These are phyloP conservation scores for Nothobranchius furzeri DNA, from an alignment of 2,113 vertebrate species.

Conservation along the genomic window DNA sequence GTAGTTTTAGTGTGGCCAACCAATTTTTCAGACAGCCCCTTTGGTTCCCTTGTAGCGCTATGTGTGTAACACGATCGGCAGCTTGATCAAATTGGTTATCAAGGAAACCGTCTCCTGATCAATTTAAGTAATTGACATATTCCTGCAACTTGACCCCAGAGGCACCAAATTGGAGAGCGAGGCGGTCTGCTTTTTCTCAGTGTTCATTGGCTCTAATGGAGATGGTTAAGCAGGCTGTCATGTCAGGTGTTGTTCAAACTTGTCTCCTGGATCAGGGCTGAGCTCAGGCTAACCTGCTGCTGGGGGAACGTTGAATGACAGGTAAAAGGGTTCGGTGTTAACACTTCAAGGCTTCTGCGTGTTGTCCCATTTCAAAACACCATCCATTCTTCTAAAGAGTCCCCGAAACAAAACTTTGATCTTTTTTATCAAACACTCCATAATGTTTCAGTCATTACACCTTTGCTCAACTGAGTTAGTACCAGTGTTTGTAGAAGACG, in stretches of 20 bases:
- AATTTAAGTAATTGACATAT: conserved; percentile 99
- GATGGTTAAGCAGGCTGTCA: conserved; percentile 85
- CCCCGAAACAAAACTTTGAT: no score
- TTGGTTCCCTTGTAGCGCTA: conserved; percentile 59
- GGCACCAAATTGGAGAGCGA: conserved; percentile 85
- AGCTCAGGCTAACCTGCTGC: conserved; percentile 45
- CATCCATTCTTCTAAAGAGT: no score
- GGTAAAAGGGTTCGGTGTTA: conserved; percentile 52
- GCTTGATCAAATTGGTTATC: conserved; percentile 97
- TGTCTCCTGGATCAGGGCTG: conserved; percentile 29
- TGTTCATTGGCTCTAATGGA: conserved; percentile 91
- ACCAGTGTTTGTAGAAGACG: no score
- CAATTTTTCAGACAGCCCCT: conserved; percentile 81
- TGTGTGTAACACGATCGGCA: conserved; percentile 91
- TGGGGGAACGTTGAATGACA: conserved; percentile 50
- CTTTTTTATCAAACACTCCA: no score
- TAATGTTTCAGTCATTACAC: neutral
- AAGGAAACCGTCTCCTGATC: conserved; percentile 93
- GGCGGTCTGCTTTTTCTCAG: conserved; percentile 94
- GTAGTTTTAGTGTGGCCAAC: conserved; percentile 84
- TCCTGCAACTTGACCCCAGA: conserved; percentile 94
- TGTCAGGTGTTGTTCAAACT: conserved; percentile 74
- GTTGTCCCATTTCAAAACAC: conserved; percentile 25
- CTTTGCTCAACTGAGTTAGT: neutral
- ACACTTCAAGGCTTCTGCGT: conserved; percentile 42